Conservation (phyloP, 2,888 invertebrate species). For the Eurois occulta region DNA sequence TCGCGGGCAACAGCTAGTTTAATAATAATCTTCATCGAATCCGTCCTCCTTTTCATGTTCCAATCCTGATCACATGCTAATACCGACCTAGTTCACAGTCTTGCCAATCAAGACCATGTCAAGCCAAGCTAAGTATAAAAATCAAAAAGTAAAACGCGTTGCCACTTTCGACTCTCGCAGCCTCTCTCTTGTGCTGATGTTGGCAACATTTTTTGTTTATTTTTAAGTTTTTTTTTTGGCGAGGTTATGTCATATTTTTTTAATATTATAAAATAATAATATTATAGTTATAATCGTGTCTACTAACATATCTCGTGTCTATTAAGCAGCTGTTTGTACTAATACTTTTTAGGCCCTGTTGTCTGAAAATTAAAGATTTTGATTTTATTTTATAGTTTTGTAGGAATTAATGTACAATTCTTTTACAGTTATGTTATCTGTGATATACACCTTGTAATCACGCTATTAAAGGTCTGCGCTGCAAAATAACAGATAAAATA, state of each 20-base stretch:
- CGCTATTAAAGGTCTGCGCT: background rate
- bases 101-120: conserved; percentile 59
- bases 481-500: background rate
- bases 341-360: too few relatives aligned
- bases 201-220: conserved; percentile 72
- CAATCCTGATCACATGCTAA: conserved; percentile 63
- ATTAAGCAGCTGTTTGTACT: too few relatives aligned
- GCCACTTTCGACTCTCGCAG: conserved; percentile 85
- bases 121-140: conserved; percentile 80
- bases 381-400: background rate
- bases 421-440: background rate
- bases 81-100: conserved; percentile 72
- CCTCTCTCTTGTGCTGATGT: conserved; percentile 79
- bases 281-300: background rate
- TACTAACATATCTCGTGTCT: too few relatives aligned
- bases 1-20: too few relatives aligned
- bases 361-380: too few relatives aligned
- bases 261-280: background rate
- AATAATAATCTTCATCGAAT: background rate
- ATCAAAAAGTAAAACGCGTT: conserved; percentile 85
- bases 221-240: conserved; percentile 3
- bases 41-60: conserved; percentile 37
- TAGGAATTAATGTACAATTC: background rate
- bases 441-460: background rate
- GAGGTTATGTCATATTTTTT: conserved; percentile 15